A percentile compares a stretch with the other conserved stretches of the same genome.
phyloP scores from a whole-genome alignment of 2,888 invertebrate species.

The Papilio demoleus region DNA sequence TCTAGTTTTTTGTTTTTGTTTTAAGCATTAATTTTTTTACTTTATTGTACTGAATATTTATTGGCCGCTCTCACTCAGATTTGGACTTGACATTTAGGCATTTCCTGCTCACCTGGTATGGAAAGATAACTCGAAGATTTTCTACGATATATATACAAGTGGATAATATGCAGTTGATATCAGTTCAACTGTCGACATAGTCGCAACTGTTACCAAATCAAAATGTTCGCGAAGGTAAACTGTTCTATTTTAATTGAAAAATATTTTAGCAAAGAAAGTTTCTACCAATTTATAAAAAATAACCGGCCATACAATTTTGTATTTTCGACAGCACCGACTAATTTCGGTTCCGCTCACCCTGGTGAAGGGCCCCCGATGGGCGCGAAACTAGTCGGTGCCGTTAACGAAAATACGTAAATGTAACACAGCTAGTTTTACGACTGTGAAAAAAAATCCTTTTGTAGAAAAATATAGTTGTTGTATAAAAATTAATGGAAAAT shows the following conservation, averaged over 20 bases:
- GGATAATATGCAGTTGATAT: slow-evolving; percentile 44
- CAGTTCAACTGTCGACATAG: slow-evolving; percentile 61
- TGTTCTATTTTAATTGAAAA: slow-evolving; percentile 21
- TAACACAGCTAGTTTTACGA: neutral
- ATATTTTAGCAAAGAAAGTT: neutral
- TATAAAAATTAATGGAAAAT: too few species aligned
- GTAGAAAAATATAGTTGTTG: too few species aligned
- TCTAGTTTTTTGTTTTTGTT: too few species aligned
- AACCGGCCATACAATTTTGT: too few species aligned
- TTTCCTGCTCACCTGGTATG: slow-evolving; percentile 32
- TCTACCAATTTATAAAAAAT: neutral
- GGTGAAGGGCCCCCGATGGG: too few species aligned
- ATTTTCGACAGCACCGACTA: too few species aligned
- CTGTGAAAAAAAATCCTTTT: neutral
- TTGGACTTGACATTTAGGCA: slow-evolving; percentile 37
- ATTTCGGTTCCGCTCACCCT: too few species aligned
- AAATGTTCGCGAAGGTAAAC: slow-evolving; percentile 73
- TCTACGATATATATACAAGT: slow-evolving; percentile 59
- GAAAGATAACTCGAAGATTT: slow-evolving; percentile 38
- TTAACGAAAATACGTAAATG: too few species aligned
- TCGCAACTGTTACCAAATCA: slow-evolving; percentile 56
- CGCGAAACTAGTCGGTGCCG: too few species aligned
- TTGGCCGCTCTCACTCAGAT: slow-evolving; percentile 12
- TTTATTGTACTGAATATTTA: slow-evolving; percentile 18
- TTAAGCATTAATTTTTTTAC: too few species aligned